Base-by-base conservation (phyloP, 2,113 vertebrate genomes). In the Malurus melanocephalus region DNA sequence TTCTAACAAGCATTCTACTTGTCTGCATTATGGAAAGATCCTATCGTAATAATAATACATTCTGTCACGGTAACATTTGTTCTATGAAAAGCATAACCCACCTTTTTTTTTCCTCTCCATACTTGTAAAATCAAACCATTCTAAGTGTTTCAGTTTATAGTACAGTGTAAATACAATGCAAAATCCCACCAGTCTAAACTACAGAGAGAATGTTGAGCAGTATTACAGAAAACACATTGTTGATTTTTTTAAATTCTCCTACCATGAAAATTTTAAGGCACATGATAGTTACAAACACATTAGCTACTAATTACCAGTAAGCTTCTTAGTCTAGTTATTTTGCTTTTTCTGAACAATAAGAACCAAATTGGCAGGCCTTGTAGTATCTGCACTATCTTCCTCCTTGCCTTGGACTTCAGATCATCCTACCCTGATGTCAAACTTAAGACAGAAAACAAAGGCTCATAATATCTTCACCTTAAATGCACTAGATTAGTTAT, bases 191-290 rank as follows among this genome's bases (percentile, higher is more conserved):
- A 97, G 97, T 97, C 97, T 98, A 98, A 97, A 97, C 97, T 98
- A 99, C 97, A 96, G 88, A 93, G 80, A 94, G 76, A 94, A 96
- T 93, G 93, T 94, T 80, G 94, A 96, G 94, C 95, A 97, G 83
- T 94, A 95, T 87, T 96, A 97, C 98, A 98, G 97, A 98, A 98
- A 98, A 98, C 97, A 98, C 97, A 97, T 94, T 91, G 95, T 94
- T 97, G 97, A 97, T 94, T 94, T 94, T 80, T 97, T 96, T 94
- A 82, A 38, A 65, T 93, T 96, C 93, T 97, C 96, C 98, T 98
- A 98, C 97, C 97, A 98, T 98, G 98, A 98, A 98, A 98, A 98
- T 98, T 98, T 98, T 99, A 99, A 99, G 98, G 98, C 98, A 99
- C 98, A 97, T 98, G 98, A 98, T 98, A 98, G 98, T 98, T 98